Evolutionary conservation across 2,113 vertebrate species (phyloP), one percentile per base, ranked within the genome.

Genomic region (Silurus asotus): DNA sequence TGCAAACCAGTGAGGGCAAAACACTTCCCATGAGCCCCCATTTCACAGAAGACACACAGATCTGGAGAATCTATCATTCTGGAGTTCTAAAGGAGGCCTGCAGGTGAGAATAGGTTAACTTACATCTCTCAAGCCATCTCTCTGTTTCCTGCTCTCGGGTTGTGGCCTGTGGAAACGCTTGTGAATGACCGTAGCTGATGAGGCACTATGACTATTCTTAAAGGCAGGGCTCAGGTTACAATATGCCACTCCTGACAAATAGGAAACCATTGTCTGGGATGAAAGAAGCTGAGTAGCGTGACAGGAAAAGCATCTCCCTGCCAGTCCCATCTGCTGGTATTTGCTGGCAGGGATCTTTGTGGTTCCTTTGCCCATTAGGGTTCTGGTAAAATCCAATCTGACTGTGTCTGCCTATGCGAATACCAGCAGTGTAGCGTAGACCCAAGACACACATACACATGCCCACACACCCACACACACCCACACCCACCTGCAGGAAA

Each of bases 321-420:
- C 82, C 69, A 77, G 74, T 81, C 28, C 37, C 58, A 69, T 65
- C 86, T 85, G 86, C 86, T 83, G 86, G 78, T 82, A 84, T 84
- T 76, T 49, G 51, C 75, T 84, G 82, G 86, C 86, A 80, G 62
- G 28, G 49, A 65, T 11, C 65, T 87, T 82, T 82, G 64, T 78
- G 65, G 78, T 84, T 83, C 48, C 83, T 37, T 20, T 79, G 58
- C 80, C 80, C 83, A 86, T 83, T 56, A 85, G 55, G 80, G 81
- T 75, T 86, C 61, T 89, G 37, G 86, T 81, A 69, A 87, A 87
- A 83, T 67, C 23, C 74, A 87, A 69, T 84, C 79, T 76, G 28
- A 82, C 62, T 59, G 13, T 87, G 86, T 82, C 86, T 81, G 74
- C 64, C 58, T 85, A 17, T 58, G 65, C 84, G 65, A 88, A 88